Base-by-base conservation (phyloP, 2,113 vertebrate species). In the Sapajus apella region DNA sequence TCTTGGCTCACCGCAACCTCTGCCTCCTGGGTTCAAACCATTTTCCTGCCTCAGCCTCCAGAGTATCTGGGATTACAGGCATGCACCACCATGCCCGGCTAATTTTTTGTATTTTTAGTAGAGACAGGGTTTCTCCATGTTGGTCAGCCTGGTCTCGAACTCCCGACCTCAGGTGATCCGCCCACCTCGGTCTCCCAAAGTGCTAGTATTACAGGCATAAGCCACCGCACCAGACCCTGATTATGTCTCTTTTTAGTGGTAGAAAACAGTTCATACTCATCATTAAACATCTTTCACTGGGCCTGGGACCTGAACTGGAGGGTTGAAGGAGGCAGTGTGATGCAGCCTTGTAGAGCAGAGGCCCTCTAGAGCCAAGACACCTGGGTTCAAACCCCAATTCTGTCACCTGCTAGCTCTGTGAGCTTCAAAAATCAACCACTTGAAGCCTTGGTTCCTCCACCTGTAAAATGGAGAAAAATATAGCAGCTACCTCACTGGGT, bases 261-360 rank as follows among this genome's bases (percentile, higher is more conserved):
- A 25, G 21, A 21, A 83, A 35, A 40, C 8, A 40, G 27, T 4
- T 45, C 13, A 3, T 0, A 3, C 0, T 14, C 52, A 8, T 8
- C 25, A 5, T 0, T 61, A 13, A 4, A 2, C 2, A 0, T 66
- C 27, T 0, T 3, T 20, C 4, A 0, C 1, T n/a, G 84, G 14
- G 40, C 18, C 45, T 55, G 5, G 21, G 64, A 4, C 55, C 58
- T 52, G 68, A 16, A 7, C 13, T 20, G 5, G 21, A 52, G 10
- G 68, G 25, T 0, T 0, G 2, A 90, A 11, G 73, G 23, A 82
- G 58, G 5, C 21, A 21, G 1, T 4, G 6, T 14, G 12, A 21
- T 40, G 6, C 21, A 3, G 6, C 0, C 25, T 4, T 25, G 45
- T 23, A 50, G 18, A 75, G 1, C 3, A 18, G 70, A 64, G 20